Conservation (phyloP, 2,113 vertebrate species). For the Cephalopholis sonnerati region DNA sequence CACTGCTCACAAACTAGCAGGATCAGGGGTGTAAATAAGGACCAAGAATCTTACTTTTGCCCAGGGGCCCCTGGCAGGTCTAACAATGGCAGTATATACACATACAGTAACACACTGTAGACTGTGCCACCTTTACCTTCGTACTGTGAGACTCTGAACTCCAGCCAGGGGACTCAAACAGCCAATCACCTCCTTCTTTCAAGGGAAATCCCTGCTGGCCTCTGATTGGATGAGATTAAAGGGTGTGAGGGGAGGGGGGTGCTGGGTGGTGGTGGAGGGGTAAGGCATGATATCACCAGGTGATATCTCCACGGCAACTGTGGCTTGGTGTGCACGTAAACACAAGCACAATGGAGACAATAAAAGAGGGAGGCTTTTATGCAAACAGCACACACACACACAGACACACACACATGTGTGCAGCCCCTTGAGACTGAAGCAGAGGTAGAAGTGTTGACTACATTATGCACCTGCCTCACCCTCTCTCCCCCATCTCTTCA, state of each 20-base stretch:
- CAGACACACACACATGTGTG: background rate
- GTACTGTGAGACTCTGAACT: conserved; percentile 32
- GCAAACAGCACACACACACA: conserved; percentile 32
- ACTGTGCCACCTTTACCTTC: conserved; percentile 21
- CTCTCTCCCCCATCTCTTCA: background rate
- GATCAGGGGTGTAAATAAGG: background rate
- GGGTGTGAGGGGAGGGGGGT: background rate
- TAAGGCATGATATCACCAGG: conserved; percentile 55
- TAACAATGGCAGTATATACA: background rate
- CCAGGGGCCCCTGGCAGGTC: background rate
- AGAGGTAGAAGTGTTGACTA: conserved; percentile 53
- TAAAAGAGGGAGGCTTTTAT: conserved; percentile 54
- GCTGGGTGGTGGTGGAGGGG: conserved; percentile 3
- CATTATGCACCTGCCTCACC: conserved; percentile 57
- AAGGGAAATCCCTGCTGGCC: conserved; percentile 47
- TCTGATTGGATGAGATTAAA: conserved; percentile 62
- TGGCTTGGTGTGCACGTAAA: conserved; percentile 57
- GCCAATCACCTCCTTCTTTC: conserved; percentile 45
- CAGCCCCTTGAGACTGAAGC: conserved; percentile 50
- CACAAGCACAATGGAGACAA: conserved; percentile 69
- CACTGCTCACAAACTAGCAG: background rate
- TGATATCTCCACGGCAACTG: conserved; percentile 77
- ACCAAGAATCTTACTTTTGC: background rate
- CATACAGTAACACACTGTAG: background rate
- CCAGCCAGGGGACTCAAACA: conserved; percentile 17